phyloP scores from a whole-genome alignment of 2,113 vertebrate genomes.

The Mystacornis crossleyi region DNA sequence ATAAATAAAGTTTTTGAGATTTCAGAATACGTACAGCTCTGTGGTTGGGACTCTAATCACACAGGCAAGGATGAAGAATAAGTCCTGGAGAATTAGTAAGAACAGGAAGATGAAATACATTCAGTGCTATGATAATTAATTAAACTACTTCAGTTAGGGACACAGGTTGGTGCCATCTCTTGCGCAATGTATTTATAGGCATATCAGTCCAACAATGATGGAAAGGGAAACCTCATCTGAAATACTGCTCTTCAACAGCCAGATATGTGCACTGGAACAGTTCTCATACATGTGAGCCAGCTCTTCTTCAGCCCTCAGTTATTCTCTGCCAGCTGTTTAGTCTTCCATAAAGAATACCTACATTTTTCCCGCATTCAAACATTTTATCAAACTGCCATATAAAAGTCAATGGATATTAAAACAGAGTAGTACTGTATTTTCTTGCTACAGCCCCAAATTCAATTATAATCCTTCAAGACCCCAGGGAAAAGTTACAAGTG shows the following conservation, averaged over 20 bases:
- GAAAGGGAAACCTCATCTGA: background rate
- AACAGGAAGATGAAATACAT: background rate
- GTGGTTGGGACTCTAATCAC: background rate
- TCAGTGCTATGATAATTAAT: background rate
- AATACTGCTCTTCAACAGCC: background rate
- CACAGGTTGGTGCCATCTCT: background rate
- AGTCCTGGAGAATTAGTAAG: background rate
- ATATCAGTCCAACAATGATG: background rate
- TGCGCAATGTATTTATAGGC: background rate
- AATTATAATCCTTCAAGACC: constrained; percentile 45
- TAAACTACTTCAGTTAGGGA: background rate
- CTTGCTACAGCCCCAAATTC: constrained; percentile 17
- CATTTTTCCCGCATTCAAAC: background rate
- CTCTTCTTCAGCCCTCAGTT: background rate
- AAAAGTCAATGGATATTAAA: constrained; percentile 51
- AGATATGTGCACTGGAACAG: background rate
- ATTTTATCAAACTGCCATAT: constrained; percentile 38
- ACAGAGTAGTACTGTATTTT: constrained; percentile 16
- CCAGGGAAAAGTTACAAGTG: constrained; percentile 47
- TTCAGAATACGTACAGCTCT: background rate
- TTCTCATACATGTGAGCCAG: background rate
- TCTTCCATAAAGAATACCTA: constrained; percentile 44
- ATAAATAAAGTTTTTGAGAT: background rate
- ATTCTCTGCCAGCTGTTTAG: background rate
- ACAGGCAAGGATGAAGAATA: background rate